These are phyloP conservation scores for Nilaparvata lugens DNA, from an alignment of 1,140 invertebrate species.

Conservation along the genomic window DNA sequence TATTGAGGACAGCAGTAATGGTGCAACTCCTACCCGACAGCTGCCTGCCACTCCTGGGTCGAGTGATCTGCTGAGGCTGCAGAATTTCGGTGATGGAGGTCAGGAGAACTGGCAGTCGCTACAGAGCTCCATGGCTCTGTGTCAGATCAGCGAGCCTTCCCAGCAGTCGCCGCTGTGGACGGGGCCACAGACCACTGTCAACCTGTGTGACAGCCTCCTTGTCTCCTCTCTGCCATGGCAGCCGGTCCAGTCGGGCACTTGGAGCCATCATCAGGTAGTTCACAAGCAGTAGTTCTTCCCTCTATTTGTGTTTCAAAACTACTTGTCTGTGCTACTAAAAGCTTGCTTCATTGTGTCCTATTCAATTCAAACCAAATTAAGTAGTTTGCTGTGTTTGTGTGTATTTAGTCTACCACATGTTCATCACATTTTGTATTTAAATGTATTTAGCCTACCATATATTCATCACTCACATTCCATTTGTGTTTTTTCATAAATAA, in stretches of 20 bases:
- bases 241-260: neutral
- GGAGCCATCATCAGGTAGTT: slow-evolving; percentile 2
- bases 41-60: slow-evolving; percentile 3
- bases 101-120: slow-evolving; percentile 25
- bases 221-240: slow-evolving; percentile 4
- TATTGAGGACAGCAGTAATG: slow-evolving; percentile 23
- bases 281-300: slow-evolving; percentile 19
- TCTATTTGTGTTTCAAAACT: too few relatives aligned
- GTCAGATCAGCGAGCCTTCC: slow-evolving; percentile 26
- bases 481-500: too few relatives aligned
- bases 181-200: neutral
- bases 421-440: too few relatives aligned
- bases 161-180: slow-evolving; percentile 13
- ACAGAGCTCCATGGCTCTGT: slow-evolving; percentile 26
- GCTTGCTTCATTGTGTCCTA: too few relatives aligned
- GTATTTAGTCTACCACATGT: too few relatives aligned
- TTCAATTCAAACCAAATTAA: too few relatives aligned
- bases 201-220: slow-evolving; percentile 7
- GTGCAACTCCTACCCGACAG: slow-evolving; percentile 8
- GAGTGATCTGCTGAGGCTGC: neutral
- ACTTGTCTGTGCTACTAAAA: too few relatives aligned
- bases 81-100: neutral
- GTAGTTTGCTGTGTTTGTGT: too few relatives aligned
- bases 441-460: too few relatives aligned
- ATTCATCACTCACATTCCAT: too few relatives aligned